Conservation (phyloP, 2,888 invertebrate genomes). For the Drosophila setosimentum region DNA sequence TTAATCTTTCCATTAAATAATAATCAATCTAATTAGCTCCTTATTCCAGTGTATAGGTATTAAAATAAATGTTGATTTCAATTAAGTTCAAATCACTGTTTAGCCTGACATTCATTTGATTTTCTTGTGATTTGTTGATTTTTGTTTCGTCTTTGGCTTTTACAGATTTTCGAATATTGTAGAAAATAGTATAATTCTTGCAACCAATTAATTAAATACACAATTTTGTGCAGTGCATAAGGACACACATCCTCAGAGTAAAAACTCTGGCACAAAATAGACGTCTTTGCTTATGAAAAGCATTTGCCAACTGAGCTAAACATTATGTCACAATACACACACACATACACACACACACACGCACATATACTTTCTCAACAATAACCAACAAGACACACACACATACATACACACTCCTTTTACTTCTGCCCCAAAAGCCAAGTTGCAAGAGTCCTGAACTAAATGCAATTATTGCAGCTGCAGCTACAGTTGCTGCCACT, state of each 20-base stretch:
- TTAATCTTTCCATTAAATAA: neutral
- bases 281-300: conserved; percentile 38
- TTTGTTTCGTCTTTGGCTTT: neutral
- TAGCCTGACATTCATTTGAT: fast-evolving
- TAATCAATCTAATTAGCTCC: fast-evolving
- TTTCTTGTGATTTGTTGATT: neutral
- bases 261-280: conserved; percentile 11
- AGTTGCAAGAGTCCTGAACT: conserved; percentile 45
- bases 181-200: no score
- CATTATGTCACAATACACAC: conserved; percentile 38
- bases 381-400: conserved; percentile 18
- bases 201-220: neutral
- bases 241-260: neutral
- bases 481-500: conserved; percentile 34
- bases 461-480: conserved; percentile 71
- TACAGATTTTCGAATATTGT: no score
- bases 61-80: neutral
- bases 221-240: neutral
- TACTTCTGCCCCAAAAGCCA: conserved; percentile 18
- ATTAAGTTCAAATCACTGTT: neutral
- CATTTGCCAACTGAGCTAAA: conserved; percentile 53
- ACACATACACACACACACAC: conserved; percentile 2
- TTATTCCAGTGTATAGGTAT: neutral
- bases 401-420: conserved; percentile 4
- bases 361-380: neutral